Conservation (phyloP, 2,113 vertebrate genomes). For the Oxyura jamaicensis region DNA sequence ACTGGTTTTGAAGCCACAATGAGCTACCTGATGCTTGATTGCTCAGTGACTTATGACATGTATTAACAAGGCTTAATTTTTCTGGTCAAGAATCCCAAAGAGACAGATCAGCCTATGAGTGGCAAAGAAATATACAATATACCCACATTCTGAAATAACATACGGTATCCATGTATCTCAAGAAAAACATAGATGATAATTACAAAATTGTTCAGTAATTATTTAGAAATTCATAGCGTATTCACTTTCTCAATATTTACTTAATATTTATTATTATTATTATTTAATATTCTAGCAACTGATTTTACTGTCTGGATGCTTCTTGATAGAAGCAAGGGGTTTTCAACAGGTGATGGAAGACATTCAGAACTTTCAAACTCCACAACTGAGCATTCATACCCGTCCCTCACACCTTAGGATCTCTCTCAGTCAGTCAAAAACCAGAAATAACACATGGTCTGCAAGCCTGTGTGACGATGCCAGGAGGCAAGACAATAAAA, state of each 20-base stretch:
- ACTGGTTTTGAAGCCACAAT: neutral
- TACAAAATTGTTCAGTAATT: neutral
- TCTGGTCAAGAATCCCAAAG: neutral
- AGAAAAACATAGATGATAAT: neutral
- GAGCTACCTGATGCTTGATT: neutral
- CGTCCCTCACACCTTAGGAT: neutral
- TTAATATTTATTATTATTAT: neutral
- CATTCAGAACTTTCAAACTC: neutral
- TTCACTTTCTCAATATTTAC: neutral
- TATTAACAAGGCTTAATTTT: neutral
- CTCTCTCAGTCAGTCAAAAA: neutral
- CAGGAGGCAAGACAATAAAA: neutral
- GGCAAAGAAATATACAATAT: neutral
- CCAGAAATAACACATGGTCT: neutral
- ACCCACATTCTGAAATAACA: neutral
- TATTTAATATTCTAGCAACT: neutral
- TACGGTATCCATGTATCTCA: neutral
- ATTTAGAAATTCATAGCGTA: neutral
- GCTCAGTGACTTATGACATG: neutral
- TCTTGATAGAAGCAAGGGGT: neutral
- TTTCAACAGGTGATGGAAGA: neutral
- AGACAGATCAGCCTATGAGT: neutral
- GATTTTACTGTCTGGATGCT: neutral
- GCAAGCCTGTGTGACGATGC: neutral
- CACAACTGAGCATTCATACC: neutral